Conservation (phyloP, 2,888 invertebrate genomes). For the Candidula unifasciata region DNA sequence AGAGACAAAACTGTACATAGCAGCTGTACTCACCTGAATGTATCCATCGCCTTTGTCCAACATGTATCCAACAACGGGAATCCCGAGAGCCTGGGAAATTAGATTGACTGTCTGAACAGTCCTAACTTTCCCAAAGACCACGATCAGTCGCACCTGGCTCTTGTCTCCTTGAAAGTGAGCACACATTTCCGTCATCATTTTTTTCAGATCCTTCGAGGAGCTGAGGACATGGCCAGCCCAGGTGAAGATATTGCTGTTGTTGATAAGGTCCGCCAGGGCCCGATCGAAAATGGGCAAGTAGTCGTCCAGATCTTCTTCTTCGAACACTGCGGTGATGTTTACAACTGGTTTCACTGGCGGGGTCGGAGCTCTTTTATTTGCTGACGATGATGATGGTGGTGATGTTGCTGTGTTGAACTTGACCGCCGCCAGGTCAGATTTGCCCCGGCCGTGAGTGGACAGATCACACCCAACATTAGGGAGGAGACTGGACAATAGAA, state of each 20-base stretch:
- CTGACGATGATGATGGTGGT: not conserved
- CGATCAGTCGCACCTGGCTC: constrained; percentile 58
- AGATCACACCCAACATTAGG: constrained; percentile 25
- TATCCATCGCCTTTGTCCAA: constrained; percentile 60
- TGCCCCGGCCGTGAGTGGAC: not conserved
- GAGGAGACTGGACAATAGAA: constrained; percentile 42
- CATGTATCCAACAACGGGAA: constrained; percentile 68
- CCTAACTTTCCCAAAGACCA: constrained; percentile 65
- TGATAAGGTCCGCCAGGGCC: constrained; percentile 59
- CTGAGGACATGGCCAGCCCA: constrained; percentile 57
- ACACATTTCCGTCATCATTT: constrained; percentile 61
- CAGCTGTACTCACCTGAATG: constrained; percentile 59
- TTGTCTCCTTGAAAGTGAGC: constrained; percentile 60
- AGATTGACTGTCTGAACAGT: constrained; percentile 65
- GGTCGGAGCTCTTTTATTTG: not conserved
- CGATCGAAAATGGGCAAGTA: constrained; percentile 60
- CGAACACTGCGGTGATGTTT: constrained; percentile 68
- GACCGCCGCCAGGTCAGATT: not conserved
- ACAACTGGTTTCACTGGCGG: constrained; percentile 53
- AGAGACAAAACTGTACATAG: not conserved
- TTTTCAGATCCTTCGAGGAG: constrained; percentile 58
- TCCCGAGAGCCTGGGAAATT: constrained; percentile 64
- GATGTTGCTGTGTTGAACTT: not conserved
- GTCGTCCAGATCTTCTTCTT: constrained; percentile 61
- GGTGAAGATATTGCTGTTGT: constrained; percentile 54